Percentiles rank a stretch among this genome's conserved stretches.
These are phyloP conservation scores for Drosophila subsilvestris DNA, from an alignment of 2,888 invertebrate genomes.

Conservation along the genomic window DNA sequence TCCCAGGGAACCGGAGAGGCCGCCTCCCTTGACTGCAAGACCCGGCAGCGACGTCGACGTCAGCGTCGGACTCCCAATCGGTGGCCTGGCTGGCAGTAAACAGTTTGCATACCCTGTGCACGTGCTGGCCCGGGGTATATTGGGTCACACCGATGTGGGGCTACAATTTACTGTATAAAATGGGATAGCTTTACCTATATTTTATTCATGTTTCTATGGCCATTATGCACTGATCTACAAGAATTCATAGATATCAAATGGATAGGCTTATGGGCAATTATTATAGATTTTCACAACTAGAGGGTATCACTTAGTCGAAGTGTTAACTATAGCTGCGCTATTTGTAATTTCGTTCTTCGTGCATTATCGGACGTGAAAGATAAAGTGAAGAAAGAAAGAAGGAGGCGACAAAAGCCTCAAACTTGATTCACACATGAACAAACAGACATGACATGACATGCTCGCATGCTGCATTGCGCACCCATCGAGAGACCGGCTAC, in stretches of 20 bases:
- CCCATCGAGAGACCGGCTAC: conserved; percentile 1
- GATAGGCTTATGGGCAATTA: no score
- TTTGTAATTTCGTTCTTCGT: conserved; percentile 16
- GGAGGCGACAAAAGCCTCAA: conserved; percentile 7
- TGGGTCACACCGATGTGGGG: not conserved
- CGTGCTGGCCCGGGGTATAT: not conserved
- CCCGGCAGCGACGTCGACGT: conserved; percentile 19
- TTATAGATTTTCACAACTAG: not conserved
- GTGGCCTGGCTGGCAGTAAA: not conserved
- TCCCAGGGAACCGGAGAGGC: conserved; percentile 47
- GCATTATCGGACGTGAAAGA: conserved; percentile 24
- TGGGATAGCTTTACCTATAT: no score
- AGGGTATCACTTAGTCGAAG: conserved; percentile 8
- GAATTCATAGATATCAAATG: no score
- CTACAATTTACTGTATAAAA: not conserved
- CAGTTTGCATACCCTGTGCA: not conserved
- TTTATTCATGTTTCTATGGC: no score
- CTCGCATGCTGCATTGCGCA: conserved; percentile 1
- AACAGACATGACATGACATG: not conserved
- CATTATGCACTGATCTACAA: no score
- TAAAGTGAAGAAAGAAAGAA: conserved; percentile 5
- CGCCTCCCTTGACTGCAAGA: conserved; percentile 23
- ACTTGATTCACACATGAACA: conserved; percentile 13
- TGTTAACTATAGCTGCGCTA: not conserved
- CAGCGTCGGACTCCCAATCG: conserved; percentile 9